These are phyloP conservation scores for Enteromius viviparus DNA, from an alignment of 2,797 vertebrate species.

Conservation along the genomic window DNA sequence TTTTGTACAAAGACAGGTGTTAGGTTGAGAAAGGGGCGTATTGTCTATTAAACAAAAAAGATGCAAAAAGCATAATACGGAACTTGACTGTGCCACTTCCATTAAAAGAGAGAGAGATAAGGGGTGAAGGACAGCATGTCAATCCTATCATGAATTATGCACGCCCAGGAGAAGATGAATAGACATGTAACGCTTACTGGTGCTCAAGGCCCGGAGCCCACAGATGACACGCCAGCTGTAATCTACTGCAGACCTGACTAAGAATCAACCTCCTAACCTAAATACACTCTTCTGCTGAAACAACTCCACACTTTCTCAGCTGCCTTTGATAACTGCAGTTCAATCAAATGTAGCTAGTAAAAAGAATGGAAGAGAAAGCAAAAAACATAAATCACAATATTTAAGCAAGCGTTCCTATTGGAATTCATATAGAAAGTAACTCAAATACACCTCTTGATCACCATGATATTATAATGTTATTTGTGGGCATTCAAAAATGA, in stretches of 20 bases:
- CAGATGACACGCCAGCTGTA: conserved; percentile 3
- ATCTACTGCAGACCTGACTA: conserved; percentile 19
- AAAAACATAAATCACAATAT: not conserved
- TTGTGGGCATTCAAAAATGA: not conserved
- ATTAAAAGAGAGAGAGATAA: not conserved
- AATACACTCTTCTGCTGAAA: conserved; percentile 1
- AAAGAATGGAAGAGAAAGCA: not conserved
- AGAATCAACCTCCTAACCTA: conserved; percentile 15
- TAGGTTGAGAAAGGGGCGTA: not conserved
- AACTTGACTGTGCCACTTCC: not conserved
- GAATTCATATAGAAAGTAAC: not conserved
- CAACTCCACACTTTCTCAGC: not conserved
- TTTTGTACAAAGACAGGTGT: conserved; percentile 14
- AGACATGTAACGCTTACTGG: conserved; percentile 11
- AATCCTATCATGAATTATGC: conserved; percentile 28
- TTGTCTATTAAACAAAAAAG: not conserved
- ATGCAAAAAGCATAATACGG: not conserved
- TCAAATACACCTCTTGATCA: not conserved
- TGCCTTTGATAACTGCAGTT: not conserved
- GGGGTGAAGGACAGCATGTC: conserved; percentile 8
- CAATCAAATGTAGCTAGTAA: not conserved
- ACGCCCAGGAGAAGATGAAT: conserved; percentile 18
- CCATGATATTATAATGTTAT: not conserved
- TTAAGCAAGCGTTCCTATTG: not conserved
- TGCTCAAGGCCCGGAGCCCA: not conserved